A percentile compares a stretch with the other conserved stretches of the same genome.
Conservation (phyloP, 2,113 vertebrate species). For the Scophthalmus maximus region DNA sequence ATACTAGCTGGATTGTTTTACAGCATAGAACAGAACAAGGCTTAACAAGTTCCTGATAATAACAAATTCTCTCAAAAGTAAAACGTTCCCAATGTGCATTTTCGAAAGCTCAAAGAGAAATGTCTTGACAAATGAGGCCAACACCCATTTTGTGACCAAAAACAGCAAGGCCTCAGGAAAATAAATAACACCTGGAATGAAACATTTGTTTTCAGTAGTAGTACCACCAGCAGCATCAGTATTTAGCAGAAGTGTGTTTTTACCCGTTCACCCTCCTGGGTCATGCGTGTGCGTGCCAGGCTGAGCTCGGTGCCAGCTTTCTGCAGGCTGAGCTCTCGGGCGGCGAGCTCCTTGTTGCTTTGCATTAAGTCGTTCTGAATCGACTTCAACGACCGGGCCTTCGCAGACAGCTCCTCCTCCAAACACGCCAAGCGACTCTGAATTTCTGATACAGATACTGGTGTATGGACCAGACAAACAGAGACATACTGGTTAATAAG, state of each 20-base stretch:
- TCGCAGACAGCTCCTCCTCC: conserved; percentile 74
- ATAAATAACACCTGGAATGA: neutral
- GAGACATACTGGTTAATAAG: neutral
- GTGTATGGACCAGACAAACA: conserved; percentile 22
- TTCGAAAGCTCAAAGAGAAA: neutral
- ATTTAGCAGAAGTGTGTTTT: conserved; percentile 3
- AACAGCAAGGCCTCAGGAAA: neutral
- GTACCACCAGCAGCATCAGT: neutral
- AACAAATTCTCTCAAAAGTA: neutral
- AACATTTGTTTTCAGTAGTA: conserved; percentile 12
- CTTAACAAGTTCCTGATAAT: conserved; percentile 1
- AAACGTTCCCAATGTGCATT: conserved; percentile 8
- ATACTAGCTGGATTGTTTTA: conserved; percentile 5
- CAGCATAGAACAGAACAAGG: neutral
- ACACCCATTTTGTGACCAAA: conserved; percentile 20
- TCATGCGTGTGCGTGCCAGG: conserved; percentile 64
- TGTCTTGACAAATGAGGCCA: conserved; percentile 24
- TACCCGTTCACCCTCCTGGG: conserved; percentile 80
- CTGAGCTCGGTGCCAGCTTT: conserved; percentile 71
- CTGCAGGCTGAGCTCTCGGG: conserved; percentile 70
- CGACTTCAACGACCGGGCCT: conserved; percentile 62
- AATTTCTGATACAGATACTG: conserved; percentile 55
- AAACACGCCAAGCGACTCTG: conserved; percentile 63
- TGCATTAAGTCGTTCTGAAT: conserved; percentile 67
- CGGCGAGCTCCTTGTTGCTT: conserved; percentile 71